Evolutionary conservation across 2,797 vertebrate species (phyloP), one percentile per base, ranked within the genome.

Genomic region (Amblyraja radiata): DNA sequence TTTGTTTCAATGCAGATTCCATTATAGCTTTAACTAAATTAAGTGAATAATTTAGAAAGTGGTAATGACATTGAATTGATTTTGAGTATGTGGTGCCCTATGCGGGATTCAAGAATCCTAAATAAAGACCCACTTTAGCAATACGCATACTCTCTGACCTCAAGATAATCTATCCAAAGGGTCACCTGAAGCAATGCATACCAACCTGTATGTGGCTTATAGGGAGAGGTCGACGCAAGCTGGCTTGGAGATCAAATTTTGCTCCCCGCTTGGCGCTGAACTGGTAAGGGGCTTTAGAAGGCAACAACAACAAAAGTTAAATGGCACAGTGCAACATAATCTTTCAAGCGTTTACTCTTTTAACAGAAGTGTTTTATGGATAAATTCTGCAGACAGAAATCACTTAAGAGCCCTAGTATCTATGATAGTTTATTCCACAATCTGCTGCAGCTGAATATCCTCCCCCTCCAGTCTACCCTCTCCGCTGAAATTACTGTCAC

Each of bases 221-320:
- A 99, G 39, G 81, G 94, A 99, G 98, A 0, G 98, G 98, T 74
- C 39, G 81, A 94, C 99, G 98, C 93, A 99, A 97, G 94, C 98
- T 99, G 61, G 97, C 98, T 96, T 99, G 96, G 93, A 99, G 97
- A 94, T 99, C 97, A 95, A 99, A 99, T 94, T 98, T 99, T 95
- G 96, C 95, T 2, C 95, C 96, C 0, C 97, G 97, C 14, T 1
- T 91, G 32, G 68, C 68, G 54, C 21, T 54, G 54, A 91, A 91
- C 36, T 5, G 7, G 13, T 74, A 91, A 1, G 90, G 90, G 23
- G 46, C 90, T 91, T 32, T 32, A 32, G 36, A 76, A 91, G 74
- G n/a, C 84, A 65, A 63, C 10, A 65, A 7, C 32, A 14, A 28
- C 28, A 83, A 91, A 91, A 32, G 21, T 32, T 65, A 68, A 36